Conservation (phyloP, 1,140 invertebrate genomes). For the Parapsyche elsis region DNA sequence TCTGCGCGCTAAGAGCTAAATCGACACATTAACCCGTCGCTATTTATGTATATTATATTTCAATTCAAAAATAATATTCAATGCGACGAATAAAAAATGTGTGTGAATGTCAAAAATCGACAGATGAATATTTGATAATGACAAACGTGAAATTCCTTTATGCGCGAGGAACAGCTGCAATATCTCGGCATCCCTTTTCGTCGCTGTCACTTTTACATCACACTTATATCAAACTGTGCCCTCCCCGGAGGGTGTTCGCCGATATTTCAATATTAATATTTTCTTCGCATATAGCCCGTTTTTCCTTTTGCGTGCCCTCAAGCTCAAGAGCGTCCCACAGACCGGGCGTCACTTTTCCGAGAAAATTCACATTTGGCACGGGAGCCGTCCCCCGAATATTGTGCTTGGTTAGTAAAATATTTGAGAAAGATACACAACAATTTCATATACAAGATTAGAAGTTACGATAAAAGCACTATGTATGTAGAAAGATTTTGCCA, state of each 20-base stretch:
- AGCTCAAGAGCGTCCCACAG: neutral
- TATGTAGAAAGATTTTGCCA: too few relatives aligned
- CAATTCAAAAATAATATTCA: too few relatives aligned
- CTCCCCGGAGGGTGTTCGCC: neutral
- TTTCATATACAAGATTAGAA: too few relatives aligned
- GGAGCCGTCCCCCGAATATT: neutral
- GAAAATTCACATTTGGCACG: slow-evolving; percentile 4
- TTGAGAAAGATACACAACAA: too few relatives aligned
- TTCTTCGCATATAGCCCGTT: neutral
- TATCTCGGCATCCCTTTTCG: neutral
- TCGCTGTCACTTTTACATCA: slow-evolving; percentile 38
- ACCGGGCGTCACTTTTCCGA: neutral
- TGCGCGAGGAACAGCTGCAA: slow-evolving; percentile 11
- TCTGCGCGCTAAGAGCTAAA: neutral
- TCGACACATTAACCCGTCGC: neutral
- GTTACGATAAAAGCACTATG: too few relatives aligned
- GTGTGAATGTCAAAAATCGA: neutral
- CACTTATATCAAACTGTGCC: slow-evolving; percentile 45
- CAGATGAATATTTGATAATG: slow-evolving; percentile 23
- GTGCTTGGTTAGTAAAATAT: neutral
- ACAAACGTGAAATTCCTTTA: slow-evolving; percentile 29
- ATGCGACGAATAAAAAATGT: too few relatives aligned
- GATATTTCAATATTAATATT: slow-evolving; percentile 44
- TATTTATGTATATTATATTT: too few relatives aligned
- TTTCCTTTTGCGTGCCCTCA: slow-evolving; percentile 18